Conservation (phyloP, 2,113 vertebrate genomes). For the Hyaena hyaena region DNA sequence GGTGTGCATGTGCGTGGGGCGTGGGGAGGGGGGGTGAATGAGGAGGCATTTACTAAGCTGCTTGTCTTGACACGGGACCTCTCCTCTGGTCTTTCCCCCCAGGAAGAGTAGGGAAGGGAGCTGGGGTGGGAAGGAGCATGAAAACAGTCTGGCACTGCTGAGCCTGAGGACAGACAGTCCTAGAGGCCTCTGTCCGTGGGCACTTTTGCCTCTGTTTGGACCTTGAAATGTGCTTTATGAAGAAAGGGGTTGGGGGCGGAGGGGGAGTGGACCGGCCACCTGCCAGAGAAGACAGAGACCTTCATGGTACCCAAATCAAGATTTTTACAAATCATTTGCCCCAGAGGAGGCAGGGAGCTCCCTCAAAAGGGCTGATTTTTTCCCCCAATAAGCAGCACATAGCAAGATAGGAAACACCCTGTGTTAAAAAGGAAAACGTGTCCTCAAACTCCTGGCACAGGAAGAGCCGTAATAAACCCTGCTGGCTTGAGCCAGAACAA, state of each 20-base stretch:
- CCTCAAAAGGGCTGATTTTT: conserved; percentile 16
- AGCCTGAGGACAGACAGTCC: background rate
- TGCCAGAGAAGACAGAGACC: background rate
- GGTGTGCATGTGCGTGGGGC: background rate
- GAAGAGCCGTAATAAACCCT: background rate
- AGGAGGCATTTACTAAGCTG: background rate
- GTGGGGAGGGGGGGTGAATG: background rate
- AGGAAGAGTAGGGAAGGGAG: background rate
- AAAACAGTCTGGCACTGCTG: background rate
- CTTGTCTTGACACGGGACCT: background rate
- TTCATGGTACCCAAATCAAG: background rate
- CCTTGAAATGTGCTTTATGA: background rate
- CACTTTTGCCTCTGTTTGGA: background rate
- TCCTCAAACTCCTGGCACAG: conserved; percentile 41
- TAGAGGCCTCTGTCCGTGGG: background rate
- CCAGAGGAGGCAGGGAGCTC: background rate
- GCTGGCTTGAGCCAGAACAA: conserved; percentile 21
- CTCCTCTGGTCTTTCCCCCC: background rate
- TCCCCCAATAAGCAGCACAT: background rate
- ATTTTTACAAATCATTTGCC: background rate
- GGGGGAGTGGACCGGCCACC: background rate
- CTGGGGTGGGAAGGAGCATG: background rate
- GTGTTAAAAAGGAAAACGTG: conserved; percentile 51
- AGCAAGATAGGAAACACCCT: background rate
- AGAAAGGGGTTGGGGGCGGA: background rate